Evolutionary conservation across 1,140 invertebrate species (phyloP).

Genomic region (Onthophagus taurus): DNA sequence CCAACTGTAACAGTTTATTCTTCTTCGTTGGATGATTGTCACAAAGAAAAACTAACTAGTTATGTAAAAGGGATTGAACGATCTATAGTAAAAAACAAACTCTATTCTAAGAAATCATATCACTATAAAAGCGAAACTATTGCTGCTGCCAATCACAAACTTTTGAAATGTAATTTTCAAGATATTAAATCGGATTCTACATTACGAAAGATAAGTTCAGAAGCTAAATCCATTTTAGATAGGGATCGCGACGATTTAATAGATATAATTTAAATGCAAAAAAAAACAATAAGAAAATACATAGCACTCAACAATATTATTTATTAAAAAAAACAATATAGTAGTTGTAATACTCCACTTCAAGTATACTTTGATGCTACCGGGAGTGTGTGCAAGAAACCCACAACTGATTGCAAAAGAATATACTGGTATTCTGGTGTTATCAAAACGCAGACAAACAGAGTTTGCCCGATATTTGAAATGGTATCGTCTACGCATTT

Average conservation of each 20-base stretch:
- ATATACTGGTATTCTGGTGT: constrained; percentile 5
- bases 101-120: not conserved
- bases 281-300: no score
- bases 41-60: not conserved
- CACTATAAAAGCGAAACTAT: constrained; percentile 5
- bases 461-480: constrained; percentile 3
- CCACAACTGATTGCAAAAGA: constrained; percentile 2
- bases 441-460: not conserved
- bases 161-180: constrained; percentile 3
- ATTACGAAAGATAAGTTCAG: constrained; percentile 6
- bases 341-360: not conserved
- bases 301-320: constrained; percentile 1
- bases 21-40: constrained; percentile 7
- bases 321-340: not conserved
- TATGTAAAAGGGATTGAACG: not conserved
- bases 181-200: constrained; percentile 7
- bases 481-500: not conserved
- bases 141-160: not conserved
- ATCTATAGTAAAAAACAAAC: not conserved
- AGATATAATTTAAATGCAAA: constrained; percentile 8
- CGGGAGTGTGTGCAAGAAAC: not conserved
- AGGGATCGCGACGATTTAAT: constrained; percentile 6
- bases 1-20: constrained; percentile 3
- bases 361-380: constrained; percentile 8
- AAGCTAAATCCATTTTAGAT: constrained; percentile 4